phyloP scores from a whole-genome alignment of 2,797 vertebrate genomes.

The Chiloscyllium punctatum region DNA sequence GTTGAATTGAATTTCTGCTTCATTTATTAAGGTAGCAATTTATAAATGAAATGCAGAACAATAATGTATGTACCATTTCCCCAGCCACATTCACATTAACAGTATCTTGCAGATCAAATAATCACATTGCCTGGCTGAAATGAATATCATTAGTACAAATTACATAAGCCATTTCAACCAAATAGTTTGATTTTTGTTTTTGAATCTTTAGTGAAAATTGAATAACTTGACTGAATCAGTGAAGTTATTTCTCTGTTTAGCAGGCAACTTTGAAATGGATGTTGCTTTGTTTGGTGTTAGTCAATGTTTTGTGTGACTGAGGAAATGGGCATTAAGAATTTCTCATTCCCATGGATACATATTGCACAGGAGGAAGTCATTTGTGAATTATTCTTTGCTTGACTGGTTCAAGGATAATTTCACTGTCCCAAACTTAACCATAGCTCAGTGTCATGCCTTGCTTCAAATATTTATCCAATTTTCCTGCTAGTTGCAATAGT shows the following conservation, averaged over 20 bases:
- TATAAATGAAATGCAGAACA: background rate
- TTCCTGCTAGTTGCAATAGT: background rate
- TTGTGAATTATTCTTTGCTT: background rate
- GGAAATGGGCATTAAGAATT: background rate
- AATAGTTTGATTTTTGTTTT: background rate
- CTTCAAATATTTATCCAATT: background rate
- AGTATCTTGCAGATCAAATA: background rate
- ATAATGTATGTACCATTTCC: background rate
- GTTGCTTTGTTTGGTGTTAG: background rate
- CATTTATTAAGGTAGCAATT: background rate
- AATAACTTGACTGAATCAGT: background rate
- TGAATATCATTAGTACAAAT: background rate
- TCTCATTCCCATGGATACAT: background rate
- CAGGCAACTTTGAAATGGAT: background rate
- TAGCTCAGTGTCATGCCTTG: background rate
- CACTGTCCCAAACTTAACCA: background rate
- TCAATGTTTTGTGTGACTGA: background rate
- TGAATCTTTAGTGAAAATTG: background rate
- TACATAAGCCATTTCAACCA: background rate
- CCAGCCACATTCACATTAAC: background rate
- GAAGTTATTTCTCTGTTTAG: background rate
- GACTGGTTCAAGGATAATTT: background rate
- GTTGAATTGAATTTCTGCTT: background rate
- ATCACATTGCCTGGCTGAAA: background rate
- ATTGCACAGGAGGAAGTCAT: background rate